phyloP scores from a whole-genome alignment of 2,888 invertebrate species.

The Rhabditoides inermis region DNA sequence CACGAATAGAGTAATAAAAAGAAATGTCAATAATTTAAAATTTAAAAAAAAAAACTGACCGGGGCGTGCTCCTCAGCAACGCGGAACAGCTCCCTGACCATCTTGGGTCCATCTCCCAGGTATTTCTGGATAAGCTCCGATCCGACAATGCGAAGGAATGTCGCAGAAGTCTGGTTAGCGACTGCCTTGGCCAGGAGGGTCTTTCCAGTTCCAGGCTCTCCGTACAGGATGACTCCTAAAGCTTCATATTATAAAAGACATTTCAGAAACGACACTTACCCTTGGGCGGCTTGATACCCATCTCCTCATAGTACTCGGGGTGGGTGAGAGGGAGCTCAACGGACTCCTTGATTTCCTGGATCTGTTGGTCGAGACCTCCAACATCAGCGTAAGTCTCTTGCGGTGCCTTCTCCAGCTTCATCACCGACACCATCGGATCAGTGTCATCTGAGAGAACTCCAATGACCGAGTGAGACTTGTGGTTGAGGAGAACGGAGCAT shows the following conservation, averaged over 20 bases:
- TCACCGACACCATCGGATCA: slow-evolving; percentile 99
- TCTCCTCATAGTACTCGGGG: slow-evolving; percentile 99
- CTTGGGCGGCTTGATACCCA: slow-evolving; percentile 99
- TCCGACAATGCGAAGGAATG: slow-evolving; percentile 93
- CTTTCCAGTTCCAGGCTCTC: slow-evolving; percentile 95
- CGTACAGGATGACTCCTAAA: slow-evolving; percentile 78
- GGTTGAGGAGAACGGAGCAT: slow-evolving; percentile 92
- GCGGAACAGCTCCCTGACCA: slow-evolving; percentile 90
- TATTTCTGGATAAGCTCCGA: slow-evolving; percentile 77
- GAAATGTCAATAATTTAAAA: background rate
- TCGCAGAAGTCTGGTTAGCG: slow-evolving; percentile 97
- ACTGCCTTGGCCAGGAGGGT: slow-evolving; percentile 96
- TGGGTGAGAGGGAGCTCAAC: slow-evolving; percentile 96
- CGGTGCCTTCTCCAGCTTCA: slow-evolving; percentile 98
- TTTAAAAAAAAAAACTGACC: slow-evolving; percentile 13
- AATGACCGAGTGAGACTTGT: slow-evolving; percentile 92
- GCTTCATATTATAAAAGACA: background rate
- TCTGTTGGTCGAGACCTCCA: slow-evolving; percentile 68
- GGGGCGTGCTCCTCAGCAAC: slow-evolving; percentile 99
- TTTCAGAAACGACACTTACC: slow-evolving; percentile 58
- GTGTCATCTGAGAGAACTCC: slow-evolving; percentile 97
- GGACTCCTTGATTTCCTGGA: slow-evolving; percentile 94
- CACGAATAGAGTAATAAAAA: background rate
- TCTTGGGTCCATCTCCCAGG: slow-evolving; percentile 90
- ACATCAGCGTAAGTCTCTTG: slow-evolving; percentile 86